These are phyloP conservation scores for Polyommatus iphigenia DNA, from an alignment of 2,888 invertebrate species.

Conservation along the genomic window DNA sequence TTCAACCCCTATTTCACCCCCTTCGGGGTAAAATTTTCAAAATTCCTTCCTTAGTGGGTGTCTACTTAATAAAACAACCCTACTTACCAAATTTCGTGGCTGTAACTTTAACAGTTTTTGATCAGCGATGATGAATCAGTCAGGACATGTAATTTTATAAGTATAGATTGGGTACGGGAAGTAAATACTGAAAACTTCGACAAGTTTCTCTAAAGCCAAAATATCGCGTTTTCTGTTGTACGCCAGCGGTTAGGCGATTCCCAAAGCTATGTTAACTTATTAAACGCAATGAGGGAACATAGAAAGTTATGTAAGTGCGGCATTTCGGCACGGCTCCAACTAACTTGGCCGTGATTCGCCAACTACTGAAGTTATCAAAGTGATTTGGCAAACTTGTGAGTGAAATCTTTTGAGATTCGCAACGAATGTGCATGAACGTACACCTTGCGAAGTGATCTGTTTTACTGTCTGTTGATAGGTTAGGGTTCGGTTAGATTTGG, in stretches of 20 bases:
- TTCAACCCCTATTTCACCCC: no score
- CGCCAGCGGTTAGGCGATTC: not conserved
- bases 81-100: no score
- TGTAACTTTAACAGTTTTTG: no score
- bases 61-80: no score
- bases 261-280: conserved; percentile 51
- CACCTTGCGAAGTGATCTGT: not conserved
- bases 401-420: conserved; percentile 59
- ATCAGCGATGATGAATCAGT: no score
- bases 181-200: not conserved
- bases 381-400: conserved; percentile 71
- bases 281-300: conserved; percentile 54
- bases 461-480: not conserved
- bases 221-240: not conserved
- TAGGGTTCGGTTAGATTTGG: not conserved
- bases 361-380: conserved; percentile 66
- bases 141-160: no score
- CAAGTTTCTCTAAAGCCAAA: not conserved
- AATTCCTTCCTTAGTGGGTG: no score
- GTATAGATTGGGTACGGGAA: no score
- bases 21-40: no score
- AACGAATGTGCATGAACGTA: conserved; percentile 36
- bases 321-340: conserved; percentile 69
- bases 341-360: conserved; percentile 64
- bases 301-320: conserved; percentile 59